Evolutionary conservation across 1,140 invertebrate species (phyloP).

Genomic region (Lethocerus indicus): DNA sequence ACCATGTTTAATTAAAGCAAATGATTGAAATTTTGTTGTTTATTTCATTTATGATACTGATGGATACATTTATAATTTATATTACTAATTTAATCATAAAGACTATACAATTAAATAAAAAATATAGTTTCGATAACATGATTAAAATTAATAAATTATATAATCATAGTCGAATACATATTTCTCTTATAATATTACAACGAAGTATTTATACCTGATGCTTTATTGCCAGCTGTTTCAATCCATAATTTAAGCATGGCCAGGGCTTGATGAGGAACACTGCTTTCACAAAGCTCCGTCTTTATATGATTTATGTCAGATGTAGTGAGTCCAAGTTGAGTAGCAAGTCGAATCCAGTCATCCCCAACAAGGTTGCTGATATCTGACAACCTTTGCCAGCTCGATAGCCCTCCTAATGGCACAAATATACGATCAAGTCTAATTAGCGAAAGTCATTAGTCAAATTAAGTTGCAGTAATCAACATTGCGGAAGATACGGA

Average conservation of each 20-base stretch:
- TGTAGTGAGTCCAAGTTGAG: constrained; percentile 31
- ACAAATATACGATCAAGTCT: no score
- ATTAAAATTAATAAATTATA: no score
- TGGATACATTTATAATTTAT: no score
- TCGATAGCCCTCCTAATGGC: constrained; percentile 20
- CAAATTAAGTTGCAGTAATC: no score
- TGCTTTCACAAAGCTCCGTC: constrained; percentile 33
- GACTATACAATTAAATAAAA: no score
- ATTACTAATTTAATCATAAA: no score
- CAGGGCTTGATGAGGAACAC: constrained; percentile 39
- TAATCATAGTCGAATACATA: constrained; percentile 4
- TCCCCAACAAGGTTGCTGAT: constrained; percentile 40
- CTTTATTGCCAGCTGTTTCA: constrained; percentile 32
- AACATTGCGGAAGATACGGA: no score
- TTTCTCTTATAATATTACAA: background rate
- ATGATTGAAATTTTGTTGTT: no score
- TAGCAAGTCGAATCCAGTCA: constrained; percentile 40
- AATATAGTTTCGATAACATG: no score
- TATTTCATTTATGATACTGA: no score
- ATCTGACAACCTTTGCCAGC: constrained; percentile 41
- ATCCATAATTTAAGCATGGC: constrained; percentile 45
- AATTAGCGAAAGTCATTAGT: no score
- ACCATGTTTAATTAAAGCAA: no score
- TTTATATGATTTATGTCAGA: constrained; percentile 39
- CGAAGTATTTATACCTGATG: constrained; percentile 25